A percentile compares a stretch with the other conserved stretches of the same genome.
phyloP scores from a whole-genome alignment of 2,888 invertebrate genomes.

The Bombyx huttoni region DNA sequence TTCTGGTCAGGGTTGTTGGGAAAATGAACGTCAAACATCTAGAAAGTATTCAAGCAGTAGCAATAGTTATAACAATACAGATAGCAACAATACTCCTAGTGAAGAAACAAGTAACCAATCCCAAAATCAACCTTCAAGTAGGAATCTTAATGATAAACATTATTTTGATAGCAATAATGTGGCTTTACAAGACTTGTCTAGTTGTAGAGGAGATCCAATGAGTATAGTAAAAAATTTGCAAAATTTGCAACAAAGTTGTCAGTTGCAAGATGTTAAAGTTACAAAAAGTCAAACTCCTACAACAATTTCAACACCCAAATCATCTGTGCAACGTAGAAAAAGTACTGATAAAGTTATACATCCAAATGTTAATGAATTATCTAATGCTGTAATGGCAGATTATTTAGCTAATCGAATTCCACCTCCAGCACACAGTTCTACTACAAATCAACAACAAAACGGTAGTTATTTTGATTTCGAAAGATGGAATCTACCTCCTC shows the following conservation, averaged over 20 bases:
- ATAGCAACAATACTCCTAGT: slow-evolving; percentile 62
- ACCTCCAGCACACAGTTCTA: slow-evolving; percentile 80
- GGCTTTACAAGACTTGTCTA: slow-evolving; percentile 79
- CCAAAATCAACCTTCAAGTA: slow-evolving; percentile 58
- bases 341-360: slow-evolving; percentile 69
- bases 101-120: slow-evolving; percentile 53
- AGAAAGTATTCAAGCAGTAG: slow-evolving; percentile 64
- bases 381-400: slow-evolving; percentile 69
- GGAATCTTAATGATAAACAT: slow-evolving; percentile 68
- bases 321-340: slow-evolving; percentile 67
- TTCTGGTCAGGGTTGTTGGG: slow-evolving; percentile 71
- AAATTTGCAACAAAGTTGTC: slow-evolving; percentile 73
- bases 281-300: slow-evolving; percentile 49
- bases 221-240: slow-evolving; percentile 82
- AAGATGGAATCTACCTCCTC: slow-evolving; percentile 82
- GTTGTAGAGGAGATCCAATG: slow-evolving; percentile 83
- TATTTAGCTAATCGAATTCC: slow-evolving; percentile 75
- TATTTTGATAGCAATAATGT: slow-evolving; percentile 77
- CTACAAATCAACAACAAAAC: slow-evolving; percentile 73
- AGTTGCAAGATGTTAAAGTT: slow-evolving; percentile 69
- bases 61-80: slow-evolving; percentile 44
- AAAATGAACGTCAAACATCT: slow-evolving; percentile 60
- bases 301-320: slow-evolving; percentile 29
- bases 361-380: slow-evolving; percentile 65
- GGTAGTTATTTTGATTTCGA: slow-evolving; percentile 86